A percentile compares a stretch with the other conserved stretches of the same genome.
Conservation (phyloP, 2,888 invertebrate species). For the Ryuthela nishihirai region DNA sequence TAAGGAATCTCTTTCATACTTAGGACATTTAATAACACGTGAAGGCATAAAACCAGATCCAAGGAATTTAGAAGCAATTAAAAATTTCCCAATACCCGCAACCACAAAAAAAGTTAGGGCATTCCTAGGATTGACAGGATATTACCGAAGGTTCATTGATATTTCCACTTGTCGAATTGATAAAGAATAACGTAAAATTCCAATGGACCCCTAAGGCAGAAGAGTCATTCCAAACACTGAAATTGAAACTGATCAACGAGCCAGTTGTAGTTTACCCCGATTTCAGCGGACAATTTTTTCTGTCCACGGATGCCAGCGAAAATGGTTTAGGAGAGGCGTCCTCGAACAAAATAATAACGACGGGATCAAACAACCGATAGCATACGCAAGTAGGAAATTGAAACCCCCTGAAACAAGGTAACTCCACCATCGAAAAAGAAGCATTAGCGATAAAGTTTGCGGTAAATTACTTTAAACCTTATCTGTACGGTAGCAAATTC, state of each 20-base stretch:
- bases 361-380: constrained; percentile 37
- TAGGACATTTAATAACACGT: neutral
- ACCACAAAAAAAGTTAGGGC: neutral
- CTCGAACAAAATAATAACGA: constrained; percentile 11
- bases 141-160: neutral
- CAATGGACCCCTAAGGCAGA: neutral
- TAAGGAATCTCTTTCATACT: neutral
- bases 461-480: constrained; percentile 47
- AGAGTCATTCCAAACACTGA: neutral
- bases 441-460: constrained; percentile 47
- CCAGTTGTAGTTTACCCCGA: constrained; percentile 12
- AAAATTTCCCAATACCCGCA: neutral
- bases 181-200: neutral
- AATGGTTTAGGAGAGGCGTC: constrained; percentile 14
- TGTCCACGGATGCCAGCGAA: constrained; percentile 22
- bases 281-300: neutral
- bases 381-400: constrained; percentile 46
- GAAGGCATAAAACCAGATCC: neutral
- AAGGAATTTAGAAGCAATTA: neutral
- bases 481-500: constrained; percentile 46
- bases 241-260: constrained; percentile 9
- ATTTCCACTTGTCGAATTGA: neutral
- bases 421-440: constrained; percentile 50
- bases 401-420: constrained; percentile 47
- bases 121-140: neutral